Evolutionary conservation across 2,113 vertebrate species (phyloP).

Genomic region (Rhynchomys soricoides): DNA sequence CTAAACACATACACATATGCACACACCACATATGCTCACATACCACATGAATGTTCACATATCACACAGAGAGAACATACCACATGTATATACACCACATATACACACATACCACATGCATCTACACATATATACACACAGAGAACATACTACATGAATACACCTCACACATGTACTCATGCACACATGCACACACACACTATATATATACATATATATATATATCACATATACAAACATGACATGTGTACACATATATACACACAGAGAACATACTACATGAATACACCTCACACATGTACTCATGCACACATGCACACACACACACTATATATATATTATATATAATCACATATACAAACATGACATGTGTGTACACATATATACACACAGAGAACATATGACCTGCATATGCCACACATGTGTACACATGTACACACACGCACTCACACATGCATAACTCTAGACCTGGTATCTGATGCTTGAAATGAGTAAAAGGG

Average conservation of each 20-base stretch:
- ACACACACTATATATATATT: neutral
- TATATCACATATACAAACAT: no score
- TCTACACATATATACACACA: neutral
- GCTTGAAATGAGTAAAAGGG: neutral
- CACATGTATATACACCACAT: neutral
- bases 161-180: no score
- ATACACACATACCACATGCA: neutral
- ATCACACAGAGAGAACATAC: neutral
- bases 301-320: neutral
- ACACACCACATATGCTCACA: neutral
- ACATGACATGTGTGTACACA: neutral
- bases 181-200: neutral
- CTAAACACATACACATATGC: neutral
- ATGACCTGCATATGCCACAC: no score
- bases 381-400: neutral
- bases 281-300: neutral
- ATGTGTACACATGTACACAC: neutral
- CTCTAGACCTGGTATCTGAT: neutral
- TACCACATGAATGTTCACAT: neutral
- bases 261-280: neutral
- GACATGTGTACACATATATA: neutral
- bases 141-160: neutral
- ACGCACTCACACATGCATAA: neutral
- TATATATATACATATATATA: neutral
- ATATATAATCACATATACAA: no score